phyloP scores from a whole-genome alignment of 2,888 invertebrate genomes.

The Isotomurus palustris region DNA sequence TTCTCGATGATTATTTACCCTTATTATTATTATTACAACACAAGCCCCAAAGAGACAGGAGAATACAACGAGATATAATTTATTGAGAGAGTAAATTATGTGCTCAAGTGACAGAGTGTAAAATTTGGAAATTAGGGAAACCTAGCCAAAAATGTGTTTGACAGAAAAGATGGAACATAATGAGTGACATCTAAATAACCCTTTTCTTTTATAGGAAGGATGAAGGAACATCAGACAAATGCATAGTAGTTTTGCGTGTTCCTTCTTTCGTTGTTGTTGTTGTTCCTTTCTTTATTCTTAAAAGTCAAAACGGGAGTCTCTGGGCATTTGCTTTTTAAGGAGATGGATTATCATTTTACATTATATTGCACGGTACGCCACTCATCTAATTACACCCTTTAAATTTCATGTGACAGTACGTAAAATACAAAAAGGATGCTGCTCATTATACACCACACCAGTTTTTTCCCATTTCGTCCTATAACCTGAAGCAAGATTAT shows the following conservation, averaged over 20 bases:
- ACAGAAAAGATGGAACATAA: not conserved
- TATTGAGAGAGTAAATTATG: slow-evolving; percentile 3
- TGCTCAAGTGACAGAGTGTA: slow-evolving; percentile 43
- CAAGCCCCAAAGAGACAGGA: not conserved
- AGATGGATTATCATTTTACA: not conserved
- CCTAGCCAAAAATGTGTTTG: not conserved
- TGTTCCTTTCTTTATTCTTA: not conserved
- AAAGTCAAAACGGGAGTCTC: not conserved
- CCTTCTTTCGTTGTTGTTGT: too few species aligned
- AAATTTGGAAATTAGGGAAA: slow-evolving; percentile 39
- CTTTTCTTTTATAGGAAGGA: not conserved
- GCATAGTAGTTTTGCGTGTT: too few species aligned
- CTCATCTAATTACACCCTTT: not conserved
- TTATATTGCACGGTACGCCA: not conserved
- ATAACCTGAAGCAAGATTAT: too few species aligned
- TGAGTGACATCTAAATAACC: slow-evolving; percentile 13
- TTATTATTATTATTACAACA: too few species aligned
- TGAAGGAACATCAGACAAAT: too few species aligned
- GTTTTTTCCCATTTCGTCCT: too few species aligned
- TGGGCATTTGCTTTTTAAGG: not conserved
- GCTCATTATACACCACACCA: too few species aligned
- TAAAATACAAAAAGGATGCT: slow-evolving; percentile 1
- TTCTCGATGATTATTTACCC: too few species aligned
- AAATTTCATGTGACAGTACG: slow-evolving; percentile 2
- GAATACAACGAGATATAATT: too few species aligned